A percentile compares a stretch with the other conserved stretches of the same genome.
phyloP scores from a whole-genome alignment of 2,797 vertebrate genomes.

The Tokudaia muenninki region DNA sequence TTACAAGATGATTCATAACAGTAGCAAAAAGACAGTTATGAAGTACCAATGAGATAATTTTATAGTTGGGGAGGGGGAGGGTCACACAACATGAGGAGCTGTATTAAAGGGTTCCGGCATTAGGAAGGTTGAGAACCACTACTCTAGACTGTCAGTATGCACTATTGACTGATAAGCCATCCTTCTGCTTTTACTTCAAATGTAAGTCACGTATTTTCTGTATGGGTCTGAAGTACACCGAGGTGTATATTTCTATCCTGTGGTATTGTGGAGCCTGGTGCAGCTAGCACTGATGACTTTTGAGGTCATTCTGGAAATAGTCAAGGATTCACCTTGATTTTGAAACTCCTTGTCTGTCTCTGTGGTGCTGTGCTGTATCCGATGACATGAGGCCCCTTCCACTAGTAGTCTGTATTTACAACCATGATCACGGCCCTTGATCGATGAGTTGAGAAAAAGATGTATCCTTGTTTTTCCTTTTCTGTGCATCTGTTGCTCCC shows the following conservation, averaged over 20 bases:
- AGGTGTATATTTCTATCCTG: not conserved
- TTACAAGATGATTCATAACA: not conserved
- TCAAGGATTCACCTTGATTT: not conserved
- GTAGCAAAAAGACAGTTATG: not conserved
- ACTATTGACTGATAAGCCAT: too few relatives aligned
- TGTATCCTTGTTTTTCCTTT: not conserved
- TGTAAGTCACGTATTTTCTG: not conserved
- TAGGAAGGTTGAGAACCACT: not conserved
- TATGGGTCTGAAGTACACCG: not conserved
- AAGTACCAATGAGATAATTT: not conserved
- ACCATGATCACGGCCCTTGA: not conserved
- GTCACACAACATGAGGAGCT: not conserved
- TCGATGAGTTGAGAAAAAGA: not conserved
- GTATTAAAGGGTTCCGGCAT: not conserved
- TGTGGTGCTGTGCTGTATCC: not conserved
- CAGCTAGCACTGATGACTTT: not conserved
- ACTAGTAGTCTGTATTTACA: not conserved
- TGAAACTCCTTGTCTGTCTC: not conserved
- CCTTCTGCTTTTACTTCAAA: conserved; percentile 18
- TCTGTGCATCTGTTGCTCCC: not conserved
- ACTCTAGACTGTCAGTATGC: too few relatives aligned
- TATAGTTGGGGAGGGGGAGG: not conserved
- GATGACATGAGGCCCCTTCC: not conserved
- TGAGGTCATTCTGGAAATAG: not conserved
- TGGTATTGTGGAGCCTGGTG: not conserved